A percentile compares a stretch with the other conserved stretches of the same genome.
Evolutionary conservation across 1,140 invertebrate genomes (phyloP).

Genomic region (Neodiprion lecontei): DNA sequence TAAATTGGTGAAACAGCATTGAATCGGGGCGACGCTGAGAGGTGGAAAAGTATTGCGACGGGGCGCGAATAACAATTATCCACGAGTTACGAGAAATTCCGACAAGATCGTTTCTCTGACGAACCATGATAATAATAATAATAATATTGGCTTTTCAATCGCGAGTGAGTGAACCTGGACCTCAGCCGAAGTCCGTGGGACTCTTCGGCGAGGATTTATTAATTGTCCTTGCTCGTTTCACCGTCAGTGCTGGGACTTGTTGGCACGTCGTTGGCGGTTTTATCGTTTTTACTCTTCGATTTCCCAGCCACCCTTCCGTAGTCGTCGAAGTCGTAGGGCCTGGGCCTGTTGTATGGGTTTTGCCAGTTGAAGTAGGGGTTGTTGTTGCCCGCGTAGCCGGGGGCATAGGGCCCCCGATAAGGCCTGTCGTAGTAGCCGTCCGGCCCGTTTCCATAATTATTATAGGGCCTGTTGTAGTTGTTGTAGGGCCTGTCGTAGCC

Average conservation of each 20-base stretch:
- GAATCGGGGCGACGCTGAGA: too few relatives aligned
- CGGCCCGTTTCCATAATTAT: conserved; percentile 1
- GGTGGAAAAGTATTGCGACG: too few relatives aligned
- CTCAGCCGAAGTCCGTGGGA: too few relatives aligned
- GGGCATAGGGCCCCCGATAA: background rate
- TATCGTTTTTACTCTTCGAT: conserved; percentile 26
- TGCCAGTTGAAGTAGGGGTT: conserved; percentile 16
- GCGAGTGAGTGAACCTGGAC: too few relatives aligned
- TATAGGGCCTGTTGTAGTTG: conserved; percentile 4
- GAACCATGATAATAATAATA: too few relatives aligned
- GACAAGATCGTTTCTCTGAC: too few relatives aligned
- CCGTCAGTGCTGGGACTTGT: background rate
- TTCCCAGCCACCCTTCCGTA: conserved; percentile 31
- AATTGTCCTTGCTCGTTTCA: background rate
- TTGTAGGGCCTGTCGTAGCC: background rate
- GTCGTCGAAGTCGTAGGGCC: conserved; percentile 26
- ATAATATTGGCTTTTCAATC: too few relatives aligned
- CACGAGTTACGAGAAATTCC: too few relatives aligned
- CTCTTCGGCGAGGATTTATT: background rate
- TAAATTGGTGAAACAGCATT: too few relatives aligned
- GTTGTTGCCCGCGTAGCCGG: conserved; percentile 19
- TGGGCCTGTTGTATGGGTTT: conserved; percentile 13
- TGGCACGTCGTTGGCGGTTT: conserved; percentile 25
- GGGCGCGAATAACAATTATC: too few relatives aligned
- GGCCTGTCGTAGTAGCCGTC: background rate